Evolutionary conservation across 2,113 vertebrate species (phyloP).

Genomic region (Gallinago jamesoni): DNA sequence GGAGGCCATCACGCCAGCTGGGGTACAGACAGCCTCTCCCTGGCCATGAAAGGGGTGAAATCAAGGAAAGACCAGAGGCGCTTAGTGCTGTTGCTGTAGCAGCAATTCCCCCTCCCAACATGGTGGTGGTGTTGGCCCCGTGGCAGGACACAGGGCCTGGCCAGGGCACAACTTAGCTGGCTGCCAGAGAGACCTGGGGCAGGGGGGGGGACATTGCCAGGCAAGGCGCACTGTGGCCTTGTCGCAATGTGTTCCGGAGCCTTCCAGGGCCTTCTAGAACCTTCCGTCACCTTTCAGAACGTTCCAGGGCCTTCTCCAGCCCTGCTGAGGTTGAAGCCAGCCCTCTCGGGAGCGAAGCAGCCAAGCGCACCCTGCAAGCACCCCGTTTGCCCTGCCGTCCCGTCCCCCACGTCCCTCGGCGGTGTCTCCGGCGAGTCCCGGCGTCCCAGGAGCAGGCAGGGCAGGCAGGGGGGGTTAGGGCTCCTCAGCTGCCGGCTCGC

Average conservation of each 20-base stretch:
- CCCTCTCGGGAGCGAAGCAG: fast-evolving
- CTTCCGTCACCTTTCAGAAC: background rate
- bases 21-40: background rate
- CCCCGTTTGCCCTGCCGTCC: fast-evolving
- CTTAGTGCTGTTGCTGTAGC: background rate
- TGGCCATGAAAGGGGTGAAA: fast-evolving
- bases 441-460: background rate
- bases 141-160: background rate
- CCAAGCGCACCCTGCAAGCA: fast-evolving
- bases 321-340: fast-evolving
- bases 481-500: slow-evolving; percentile 50
- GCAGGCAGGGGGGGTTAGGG: background rate
- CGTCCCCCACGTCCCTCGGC: fast-evolving
- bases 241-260: no score
- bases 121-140: fast-evolving
- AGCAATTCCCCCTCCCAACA: fast-evolving
- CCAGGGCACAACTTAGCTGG: fast-evolving
- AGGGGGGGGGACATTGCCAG: background rate
- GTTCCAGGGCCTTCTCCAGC: background rate
- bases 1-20: background rate
- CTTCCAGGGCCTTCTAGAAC: background rate
- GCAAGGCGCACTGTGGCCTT: fast-evolving
- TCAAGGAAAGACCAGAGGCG: fast-evolving
- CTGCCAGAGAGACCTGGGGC: background rate
- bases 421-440: background rate